These are phyloP conservation scores for Cynoglossus semilaevis DNA, from an alignment of 2,113 vertebrate genomes.

Conservation along the genomic window DNA sequence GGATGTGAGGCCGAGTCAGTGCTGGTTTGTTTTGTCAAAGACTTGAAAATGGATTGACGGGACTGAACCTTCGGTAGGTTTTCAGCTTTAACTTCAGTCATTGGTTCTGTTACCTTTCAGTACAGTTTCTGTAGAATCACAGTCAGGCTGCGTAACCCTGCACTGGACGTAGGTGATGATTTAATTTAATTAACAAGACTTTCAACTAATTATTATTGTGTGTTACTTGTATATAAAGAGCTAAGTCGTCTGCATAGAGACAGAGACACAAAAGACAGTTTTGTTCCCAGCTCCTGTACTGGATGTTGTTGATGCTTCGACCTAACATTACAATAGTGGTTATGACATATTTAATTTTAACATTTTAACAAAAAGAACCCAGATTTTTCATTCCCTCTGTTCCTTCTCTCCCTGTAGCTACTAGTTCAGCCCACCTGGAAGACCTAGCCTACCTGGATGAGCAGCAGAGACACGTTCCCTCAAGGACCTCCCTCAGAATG, in stretches of 20 bases:
- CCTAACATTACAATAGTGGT: no score
- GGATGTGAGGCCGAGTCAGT: constrained; percentile 34
- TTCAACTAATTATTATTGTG: no score
- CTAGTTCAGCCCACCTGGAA: constrained; percentile 93
- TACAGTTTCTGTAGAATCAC: not conserved
- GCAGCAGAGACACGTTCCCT: constrained; percentile 84
- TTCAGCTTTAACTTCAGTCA: not conserved
- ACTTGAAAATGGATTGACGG: constrained; percentile 14
- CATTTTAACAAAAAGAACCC: no score
- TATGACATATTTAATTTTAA: no score
- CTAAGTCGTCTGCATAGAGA: no score
- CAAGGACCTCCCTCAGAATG: constrained; percentile 90
- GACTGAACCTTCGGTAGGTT: constrained; percentile 34
- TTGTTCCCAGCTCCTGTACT: no score
- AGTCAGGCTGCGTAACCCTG: no score
- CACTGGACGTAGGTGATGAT: no score
- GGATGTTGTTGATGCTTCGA: no score
- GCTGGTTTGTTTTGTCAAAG: constrained; percentile 1
- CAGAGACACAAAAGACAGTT: no score
- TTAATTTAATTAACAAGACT: no score
- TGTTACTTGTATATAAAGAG: no score
- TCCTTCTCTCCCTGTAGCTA: constrained; percentile 74
- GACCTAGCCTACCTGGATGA: constrained; percentile 94
- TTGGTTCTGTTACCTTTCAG: not conserved
- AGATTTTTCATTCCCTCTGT: not conserved